Base-by-base conservation (phyloP, 2,113 vertebrate species). In the Leiothrix lutea region DNA sequence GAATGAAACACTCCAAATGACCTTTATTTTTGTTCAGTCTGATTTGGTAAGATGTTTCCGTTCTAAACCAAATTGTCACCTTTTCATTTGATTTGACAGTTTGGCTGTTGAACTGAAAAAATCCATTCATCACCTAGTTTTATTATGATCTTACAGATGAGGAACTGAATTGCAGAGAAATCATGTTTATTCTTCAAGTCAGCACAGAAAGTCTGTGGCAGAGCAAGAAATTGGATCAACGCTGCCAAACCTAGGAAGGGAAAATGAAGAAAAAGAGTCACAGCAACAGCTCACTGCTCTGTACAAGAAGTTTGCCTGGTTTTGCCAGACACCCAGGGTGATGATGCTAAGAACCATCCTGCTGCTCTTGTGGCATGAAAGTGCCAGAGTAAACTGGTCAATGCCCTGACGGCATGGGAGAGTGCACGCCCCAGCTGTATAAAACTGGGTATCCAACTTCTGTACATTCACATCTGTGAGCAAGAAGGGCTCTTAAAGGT, bases 371-470 rank as follows among this genome's bases (percentile, higher is more conserved):
- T 14, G 69, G 57, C 57, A 8, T 4, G 3, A 19, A 23, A 7
- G 10, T 48, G 18, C 42, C 64, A 80, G 58, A 54, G 44, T 1
- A 44, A 45, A 29, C 17, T 45, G 44, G 11, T 24, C 48, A 24
- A 3, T 45, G 13, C 25, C 42, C 38, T 4, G 1, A 12, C 22
- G 33, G 21, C 44, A 22, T 3, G 6, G 38, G 9, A 79, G 8
- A 61, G 8, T 4, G 7, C 18, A 24, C 0, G 0, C 3, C 42
- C 20, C n/a, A 56, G 2, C 20, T 42, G 33, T 13, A 24, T 10
- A 29, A 77, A 79, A 9, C 38, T 3, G 3, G 4, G 5, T 40
- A 18, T 22, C 33, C 29, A 26, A 12, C 21, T 47, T 22, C 22
- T 50, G 33, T 3, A 38, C 5, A 16, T 45, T 48, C 48, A 45